Evolutionary conservation across 2,888 invertebrate genomes (phyloP).

Genomic region (Raillietiella orientalis): DNA sequence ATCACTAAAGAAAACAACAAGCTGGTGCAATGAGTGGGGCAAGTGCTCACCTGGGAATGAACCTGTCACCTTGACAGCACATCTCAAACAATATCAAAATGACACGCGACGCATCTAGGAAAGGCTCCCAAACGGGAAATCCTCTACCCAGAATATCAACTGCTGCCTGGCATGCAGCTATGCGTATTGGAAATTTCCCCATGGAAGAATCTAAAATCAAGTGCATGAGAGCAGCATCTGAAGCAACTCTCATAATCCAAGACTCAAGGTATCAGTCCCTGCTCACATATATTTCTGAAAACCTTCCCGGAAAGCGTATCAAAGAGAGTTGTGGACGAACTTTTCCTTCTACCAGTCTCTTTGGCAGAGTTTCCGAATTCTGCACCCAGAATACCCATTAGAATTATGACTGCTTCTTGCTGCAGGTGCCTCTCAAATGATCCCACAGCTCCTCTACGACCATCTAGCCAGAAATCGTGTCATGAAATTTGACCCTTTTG

Average conservation of each 20-base stretch:
- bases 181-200: slow-evolving; percentile 52
- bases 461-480: too few species aligned
- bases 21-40: background rate
- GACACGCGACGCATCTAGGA: slow-evolving; percentile 67
- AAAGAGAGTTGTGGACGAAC: too few species aligned
- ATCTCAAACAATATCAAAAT: slow-evolving; percentile 58
- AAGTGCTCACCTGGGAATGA: slow-evolving; percentile 31
- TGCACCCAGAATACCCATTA: slow-evolving; percentile 86
- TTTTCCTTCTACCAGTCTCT: too few species aligned
- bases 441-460: too few species aligned
- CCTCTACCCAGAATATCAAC: slow-evolving; percentile 90
- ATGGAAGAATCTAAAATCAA: slow-evolving; percentile 58
- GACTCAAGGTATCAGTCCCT: too few species aligned
- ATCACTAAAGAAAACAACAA: slow-evolving; percentile 24
- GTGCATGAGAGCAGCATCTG: slow-evolving; percentile 60
- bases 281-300: too few species aligned
- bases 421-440: slow-evolving; percentile 45
- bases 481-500: too few species aligned
- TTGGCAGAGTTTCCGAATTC: too few species aligned
- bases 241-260: too few species aligned
- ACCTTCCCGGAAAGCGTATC: too few species aligned
- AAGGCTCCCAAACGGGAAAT: slow-evolving; percentile 97
- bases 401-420: slow-evolving; percentile 84
- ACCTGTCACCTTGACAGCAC: slow-evolving; percentile 61
- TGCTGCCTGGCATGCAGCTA: slow-evolving; percentile 73